Percentiles rank a stretch among this genome's conserved stretches.
Evolutionary conservation across 2,888 invertebrate species (phyloP).

Genomic region (Eupithecia exiguata): DNA sequence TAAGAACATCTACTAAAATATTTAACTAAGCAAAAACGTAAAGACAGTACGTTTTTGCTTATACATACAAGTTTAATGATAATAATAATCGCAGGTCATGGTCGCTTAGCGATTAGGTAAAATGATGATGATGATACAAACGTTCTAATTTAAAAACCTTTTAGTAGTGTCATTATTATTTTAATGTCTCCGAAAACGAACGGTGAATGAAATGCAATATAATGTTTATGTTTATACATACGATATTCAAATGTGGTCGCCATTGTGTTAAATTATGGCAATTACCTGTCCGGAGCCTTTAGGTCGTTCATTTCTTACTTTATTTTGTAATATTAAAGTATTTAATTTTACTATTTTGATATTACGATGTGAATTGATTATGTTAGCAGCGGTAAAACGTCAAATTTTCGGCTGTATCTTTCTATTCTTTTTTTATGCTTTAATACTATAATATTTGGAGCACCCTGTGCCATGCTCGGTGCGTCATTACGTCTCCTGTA

Average conservation of each 20-base stretch:
- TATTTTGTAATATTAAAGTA: conserved; percentile 14
- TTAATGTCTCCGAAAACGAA: conserved; percentile 4
- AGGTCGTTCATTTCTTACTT: conserved; percentile 24
- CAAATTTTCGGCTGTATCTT: not conserved
- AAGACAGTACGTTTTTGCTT: no score
- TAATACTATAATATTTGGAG: not conserved
- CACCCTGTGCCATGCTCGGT: conserved; percentile 39
- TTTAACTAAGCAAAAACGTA: not conserved
- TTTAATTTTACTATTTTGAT: not conserved
- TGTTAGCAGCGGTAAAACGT: not conserved
- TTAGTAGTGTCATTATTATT: conserved; percentile 11
- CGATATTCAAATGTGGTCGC: conserved; percentile 34
- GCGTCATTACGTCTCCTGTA: conserved; percentile 49
- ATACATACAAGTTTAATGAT: not conserved
- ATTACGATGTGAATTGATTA: conserved; percentile 7
- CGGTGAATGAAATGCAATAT: conserved; percentile 16
- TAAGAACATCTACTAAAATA: not conserved
- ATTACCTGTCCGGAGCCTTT: conserved; percentile 30
- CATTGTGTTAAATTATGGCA: conserved; percentile 39
- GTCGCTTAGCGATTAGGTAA: not conserved
- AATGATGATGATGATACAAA: conserved; percentile 14
- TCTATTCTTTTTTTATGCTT: not conserved
- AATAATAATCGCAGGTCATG: not conserved
- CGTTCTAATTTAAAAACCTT: conserved; percentile 17
- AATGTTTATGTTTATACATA: conserved; percentile 12